Conservation (phyloP, 2,888 invertebrate genomes). For the Tipula vernalis region DNA sequence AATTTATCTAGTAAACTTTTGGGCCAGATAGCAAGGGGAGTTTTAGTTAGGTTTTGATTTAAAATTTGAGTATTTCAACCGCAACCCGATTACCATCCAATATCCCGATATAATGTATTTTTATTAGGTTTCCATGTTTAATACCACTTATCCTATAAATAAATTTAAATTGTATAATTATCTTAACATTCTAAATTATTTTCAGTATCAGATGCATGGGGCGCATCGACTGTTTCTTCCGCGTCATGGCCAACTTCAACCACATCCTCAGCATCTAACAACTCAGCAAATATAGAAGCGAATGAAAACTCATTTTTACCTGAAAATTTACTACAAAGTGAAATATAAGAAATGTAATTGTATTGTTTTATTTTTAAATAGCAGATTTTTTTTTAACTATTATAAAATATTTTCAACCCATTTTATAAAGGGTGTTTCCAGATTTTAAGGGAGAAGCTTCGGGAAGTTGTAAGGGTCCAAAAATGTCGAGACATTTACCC, state of each 20-base stretch:
- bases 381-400: neutral
- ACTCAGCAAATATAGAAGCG: conserved; percentile 5
- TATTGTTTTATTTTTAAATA: neutral
- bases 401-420: neutral
- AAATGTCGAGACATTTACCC: too few relatives aligned
- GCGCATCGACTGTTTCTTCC: conserved; percentile 32
- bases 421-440: neutral
- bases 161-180: too few relatives aligned
- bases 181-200: neutral
- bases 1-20: too few relatives aligned
- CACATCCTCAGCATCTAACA: conserved; percentile 47
- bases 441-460: neutral
- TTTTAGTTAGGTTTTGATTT: too few relatives aligned
- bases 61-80: too few relatives aligned
- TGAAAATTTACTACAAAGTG: conserved; percentile 54
- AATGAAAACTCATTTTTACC: conserved; percentile 79
- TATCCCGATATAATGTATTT: too few relatives aligned
- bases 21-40: too few relatives aligned
- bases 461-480: too few relatives aligned
- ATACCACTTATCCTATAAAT: too few relatives aligned
- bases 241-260: conserved; percentile 33
- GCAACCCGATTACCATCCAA: too few relatives aligned
- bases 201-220: conserved; percentile 42
- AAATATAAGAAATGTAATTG: neutral
- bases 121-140: too few relatives aligned